These are phyloP conservation scores for Amphimallon solstitiale DNA, from an alignment of 2,888 invertebrate genomes.

Conservation along the genomic window DNA sequence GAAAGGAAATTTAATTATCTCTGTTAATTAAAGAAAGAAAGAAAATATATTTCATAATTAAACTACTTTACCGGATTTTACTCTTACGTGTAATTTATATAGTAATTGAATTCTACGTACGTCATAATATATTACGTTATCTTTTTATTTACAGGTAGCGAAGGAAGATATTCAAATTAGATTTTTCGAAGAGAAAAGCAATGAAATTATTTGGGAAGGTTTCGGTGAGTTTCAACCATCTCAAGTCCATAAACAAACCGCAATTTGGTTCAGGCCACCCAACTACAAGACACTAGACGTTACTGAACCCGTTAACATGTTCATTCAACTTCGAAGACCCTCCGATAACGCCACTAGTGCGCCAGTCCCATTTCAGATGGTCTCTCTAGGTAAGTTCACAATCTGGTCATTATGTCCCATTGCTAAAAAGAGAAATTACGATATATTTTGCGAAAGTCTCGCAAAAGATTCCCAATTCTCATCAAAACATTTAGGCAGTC, in stretches of 20 bases:
- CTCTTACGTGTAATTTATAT: no score
- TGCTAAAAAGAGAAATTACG: slow-evolving; percentile 74
- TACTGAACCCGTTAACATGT: slow-evolving; percentile 79
- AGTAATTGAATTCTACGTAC: no score
- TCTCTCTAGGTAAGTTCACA: slow-evolving; percentile 84
- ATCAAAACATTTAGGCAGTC: slow-evolving; percentile 21
- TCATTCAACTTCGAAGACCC: slow-evolving; percentile 83
- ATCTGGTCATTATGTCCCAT: slow-evolving; percentile 74
- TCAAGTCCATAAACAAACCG: slow-evolving; percentile 91
- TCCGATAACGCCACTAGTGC: slow-evolving; percentile 88
- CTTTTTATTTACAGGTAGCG: slow-evolving; percentile 66
- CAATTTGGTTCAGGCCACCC: slow-evolving; percentile 85
- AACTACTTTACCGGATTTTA: no score
- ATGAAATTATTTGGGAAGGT: slow-evolving; percentile 81
- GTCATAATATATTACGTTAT: no score
- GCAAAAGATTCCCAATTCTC: slow-evolving; percentile 57
- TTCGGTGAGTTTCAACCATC: slow-evolving; percentile 85
- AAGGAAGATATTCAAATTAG: slow-evolving; percentile 92
- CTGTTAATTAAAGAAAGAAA: no score
- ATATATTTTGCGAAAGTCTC: slow-evolving; percentile 67
- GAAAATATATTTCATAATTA: no score
- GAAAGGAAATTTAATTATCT: no score
- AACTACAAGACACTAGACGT: slow-evolving; percentile 77
- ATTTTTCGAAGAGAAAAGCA: slow-evolving; percentile 85
- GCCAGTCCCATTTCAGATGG: slow-evolving; percentile 85